A percentile compares a stretch with the other conserved stretches of the same genome.
Conservation (phyloP, 2,888 invertebrate species). For the Callimorpha dominula region DNA sequence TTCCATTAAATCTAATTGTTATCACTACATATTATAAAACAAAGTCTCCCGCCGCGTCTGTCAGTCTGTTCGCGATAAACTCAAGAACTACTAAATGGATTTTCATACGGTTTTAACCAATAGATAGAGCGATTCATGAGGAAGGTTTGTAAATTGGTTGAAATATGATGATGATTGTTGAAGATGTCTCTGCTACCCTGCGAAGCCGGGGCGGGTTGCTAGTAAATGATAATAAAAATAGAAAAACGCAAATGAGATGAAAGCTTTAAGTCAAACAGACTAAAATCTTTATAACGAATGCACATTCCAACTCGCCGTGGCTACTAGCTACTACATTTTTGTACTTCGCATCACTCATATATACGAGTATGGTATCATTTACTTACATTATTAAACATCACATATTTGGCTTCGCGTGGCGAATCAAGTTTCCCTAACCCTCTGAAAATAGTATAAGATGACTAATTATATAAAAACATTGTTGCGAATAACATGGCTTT, state of each 20-base stretch:
- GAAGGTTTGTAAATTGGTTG: too few relatives aligned
- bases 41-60: too few relatives aligned
- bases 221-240: neutral
- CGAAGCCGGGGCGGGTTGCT: too few relatives aligned
- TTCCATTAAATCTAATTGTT: neutral
- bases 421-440: constrained; percentile 20
- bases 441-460: constrained; percentile 9
- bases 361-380: constrained; percentile 12
- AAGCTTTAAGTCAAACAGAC: neutral
- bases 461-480: constrained; percentile 5
- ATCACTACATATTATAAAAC: too few relatives aligned
- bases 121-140: too few relatives aligned
- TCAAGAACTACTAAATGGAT: too few relatives aligned
- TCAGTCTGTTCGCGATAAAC: too few relatives aligned
- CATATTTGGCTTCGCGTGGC: constrained; percentile 21
- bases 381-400: constrained; percentile 22
- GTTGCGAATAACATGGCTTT: constrained; percentile 4
- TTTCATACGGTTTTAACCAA: too few relatives aligned
- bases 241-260: neutral
- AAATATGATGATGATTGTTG: too few relatives aligned
- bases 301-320: constrained; percentile 1
- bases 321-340: neutral
- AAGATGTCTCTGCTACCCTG: too few relatives aligned
- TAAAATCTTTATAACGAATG: neutral
- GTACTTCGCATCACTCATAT: neutral